Evolutionary conservation across 1,140 invertebrate genomes (phyloP).

Genomic region (Chionoecetes opilio): DNA sequence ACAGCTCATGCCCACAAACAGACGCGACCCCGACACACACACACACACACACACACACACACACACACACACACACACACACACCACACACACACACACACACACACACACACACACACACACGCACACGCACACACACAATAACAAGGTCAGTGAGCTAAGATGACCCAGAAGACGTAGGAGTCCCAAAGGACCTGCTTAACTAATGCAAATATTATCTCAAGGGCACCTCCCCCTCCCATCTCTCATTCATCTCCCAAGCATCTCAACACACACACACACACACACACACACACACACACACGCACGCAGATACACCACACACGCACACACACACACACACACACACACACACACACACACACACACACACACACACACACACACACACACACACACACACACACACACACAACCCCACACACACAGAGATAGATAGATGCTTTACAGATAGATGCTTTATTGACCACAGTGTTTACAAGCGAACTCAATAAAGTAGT

Average conservation of each 20-base stretch:
- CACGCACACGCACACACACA: slow-evolving; percentile 57
- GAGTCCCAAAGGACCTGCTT: background rate
- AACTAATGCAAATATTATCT: slow-evolving; percentile 57
- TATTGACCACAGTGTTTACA: too few relatives aligned
- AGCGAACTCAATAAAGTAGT: too few relatives aligned
- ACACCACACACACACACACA: background rate
- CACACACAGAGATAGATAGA: too few relatives aligned
- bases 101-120: background rate
- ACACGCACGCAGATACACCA: too few relatives aligned
- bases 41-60: background rate
- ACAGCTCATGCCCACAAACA: background rate
- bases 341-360: background rate
- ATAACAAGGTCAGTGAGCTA: slow-evolving; percentile 36
- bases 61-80: background rate
- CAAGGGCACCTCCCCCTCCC: background rate
- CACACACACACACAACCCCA: background rate
- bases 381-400: background rate
- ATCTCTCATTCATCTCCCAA: background rate
- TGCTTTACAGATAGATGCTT: too few relatives aligned
- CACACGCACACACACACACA: background rate
- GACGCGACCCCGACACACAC: background rate
- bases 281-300: background rate
- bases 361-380: background rate
- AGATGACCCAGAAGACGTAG: background rate
- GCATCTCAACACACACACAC: slow-evolving; percentile 55